These are phyloP conservation scores for Spodoptera exigua DNA, from an alignment of 2,888 invertebrate genomes.

Conservation along the genomic window DNA sequence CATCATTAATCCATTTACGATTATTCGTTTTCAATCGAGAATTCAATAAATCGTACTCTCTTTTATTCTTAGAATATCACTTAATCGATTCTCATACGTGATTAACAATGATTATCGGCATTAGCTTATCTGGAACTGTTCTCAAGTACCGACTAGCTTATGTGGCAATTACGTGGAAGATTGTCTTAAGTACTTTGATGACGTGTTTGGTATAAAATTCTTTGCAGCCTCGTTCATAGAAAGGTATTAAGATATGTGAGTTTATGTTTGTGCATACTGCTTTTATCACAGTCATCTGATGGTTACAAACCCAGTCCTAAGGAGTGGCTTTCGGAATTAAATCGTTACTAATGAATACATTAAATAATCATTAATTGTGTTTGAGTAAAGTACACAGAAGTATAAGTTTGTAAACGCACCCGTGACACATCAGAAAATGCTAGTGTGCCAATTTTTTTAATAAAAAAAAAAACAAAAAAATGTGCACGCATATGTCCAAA, in stretches of 20 bases:
- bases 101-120: constrained; percentile 51
- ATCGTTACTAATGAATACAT: too few relatives aligned
- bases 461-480: too few relatives aligned
- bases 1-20: too few relatives aligned
- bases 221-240: background rate
- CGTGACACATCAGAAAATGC: too few relatives aligned
- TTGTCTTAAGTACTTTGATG: constrained; percentile 8
- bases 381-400: too few relatives aligned
- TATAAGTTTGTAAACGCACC: too few relatives aligned
- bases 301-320: too few relatives aligned
- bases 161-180: constrained; percentile 29
- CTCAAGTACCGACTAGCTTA: constrained; percentile 14
- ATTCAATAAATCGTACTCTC: constrained; percentile 39
- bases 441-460: too few relatives aligned
- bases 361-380: too few relatives aligned
- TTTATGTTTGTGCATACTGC: background rate
- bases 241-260: constrained; percentile 1
- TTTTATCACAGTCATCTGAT: too few relatives aligned
- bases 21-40: constrained; percentile 17
- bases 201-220: constrained; percentile 22
- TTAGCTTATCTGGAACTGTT: constrained; percentile 43
- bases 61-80: constrained; percentile 26
- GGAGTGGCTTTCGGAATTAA: too few relatives aligned
- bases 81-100: constrained; percentile 29
- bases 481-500: too few relatives aligned